Conservation (phyloP, 2,888 invertebrate species). For the Leistus spinibarbis region DNA sequence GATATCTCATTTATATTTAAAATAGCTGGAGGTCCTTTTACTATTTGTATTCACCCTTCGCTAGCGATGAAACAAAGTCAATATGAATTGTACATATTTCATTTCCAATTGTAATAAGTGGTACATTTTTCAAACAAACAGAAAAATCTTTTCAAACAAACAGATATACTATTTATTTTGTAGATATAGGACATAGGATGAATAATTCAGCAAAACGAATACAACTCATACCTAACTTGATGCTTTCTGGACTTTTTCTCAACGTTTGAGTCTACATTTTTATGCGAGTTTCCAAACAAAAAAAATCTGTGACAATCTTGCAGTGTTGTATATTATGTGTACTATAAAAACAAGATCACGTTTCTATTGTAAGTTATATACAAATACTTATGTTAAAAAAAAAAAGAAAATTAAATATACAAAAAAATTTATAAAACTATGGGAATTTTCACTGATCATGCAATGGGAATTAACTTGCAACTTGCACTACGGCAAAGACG, state of each 20-base stretch:
- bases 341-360: constrained; percentile 19
- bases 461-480: not conserved
- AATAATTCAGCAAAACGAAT: too few relatives aligned
- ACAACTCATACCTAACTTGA: constrained; percentile 11
- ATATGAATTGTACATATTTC: too few relatives aligned
- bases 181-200: too few relatives aligned
- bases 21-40: too few relatives aligned
- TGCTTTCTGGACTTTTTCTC: constrained; percentile 9
- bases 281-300: not conserved
- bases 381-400: not conserved
- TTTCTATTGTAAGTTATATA: not conserved
- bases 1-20: too few relatives aligned
- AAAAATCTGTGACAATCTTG: constrained; percentile 21
- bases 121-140: too few relatives aligned
- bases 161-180: too few relatives aligned
- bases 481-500: not conserved
- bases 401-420: not conserved
- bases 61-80: too few relatives aligned
- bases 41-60: too few relatives aligned
- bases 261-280: not conserved
- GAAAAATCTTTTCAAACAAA: too few relatives aligned
- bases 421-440: not conserved
- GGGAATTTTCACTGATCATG: not conserved
- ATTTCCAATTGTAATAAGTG: too few relatives aligned
- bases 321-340: constrained; percentile 4